Conservation (phyloP, 2,888 invertebrate genomes). For the Scaptomyza cyrtandrae region DNA sequence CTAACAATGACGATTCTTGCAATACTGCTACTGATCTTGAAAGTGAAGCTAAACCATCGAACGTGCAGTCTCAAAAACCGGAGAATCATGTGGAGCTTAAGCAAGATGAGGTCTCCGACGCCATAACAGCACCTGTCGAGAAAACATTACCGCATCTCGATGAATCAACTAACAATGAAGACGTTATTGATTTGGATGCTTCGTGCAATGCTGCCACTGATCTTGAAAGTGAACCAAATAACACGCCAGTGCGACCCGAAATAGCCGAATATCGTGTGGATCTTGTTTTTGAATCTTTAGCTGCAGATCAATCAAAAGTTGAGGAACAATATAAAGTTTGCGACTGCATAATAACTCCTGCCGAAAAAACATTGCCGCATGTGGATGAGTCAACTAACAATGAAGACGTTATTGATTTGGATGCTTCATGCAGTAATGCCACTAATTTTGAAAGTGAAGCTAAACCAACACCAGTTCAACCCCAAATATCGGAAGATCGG, state of each 20-base stretch:
- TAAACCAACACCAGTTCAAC: background rate
- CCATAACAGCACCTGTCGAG: background rate
- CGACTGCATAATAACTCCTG: background rate
- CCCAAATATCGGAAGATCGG: background rate
- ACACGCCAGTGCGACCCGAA: background rate
- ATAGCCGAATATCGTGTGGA: background rate
- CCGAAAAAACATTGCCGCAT: background rate
- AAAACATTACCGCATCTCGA: too few species aligned
- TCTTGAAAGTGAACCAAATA: background rate
- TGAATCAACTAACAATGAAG: too few species aligned
- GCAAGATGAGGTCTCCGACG: background rate
- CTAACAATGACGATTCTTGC: background rate
- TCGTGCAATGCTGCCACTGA: background rate
- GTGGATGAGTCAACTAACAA: background rate
- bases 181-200: conserved; percentile 7
- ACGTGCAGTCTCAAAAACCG: background rate
- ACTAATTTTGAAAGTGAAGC: background rate
- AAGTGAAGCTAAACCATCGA: background rate
- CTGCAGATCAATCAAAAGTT: background rate
- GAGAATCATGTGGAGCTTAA: background rate
- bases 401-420: conserved; percentile 3
- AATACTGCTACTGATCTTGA: background rate
- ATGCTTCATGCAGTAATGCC: background rate
- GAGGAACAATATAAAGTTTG: background rate
- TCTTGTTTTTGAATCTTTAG: background rate